These are phyloP conservation scores for Sinocyclocheilus rhinocerous DNA, from an alignment of 2,113 vertebrate genomes.

Conservation along the genomic window DNA sequence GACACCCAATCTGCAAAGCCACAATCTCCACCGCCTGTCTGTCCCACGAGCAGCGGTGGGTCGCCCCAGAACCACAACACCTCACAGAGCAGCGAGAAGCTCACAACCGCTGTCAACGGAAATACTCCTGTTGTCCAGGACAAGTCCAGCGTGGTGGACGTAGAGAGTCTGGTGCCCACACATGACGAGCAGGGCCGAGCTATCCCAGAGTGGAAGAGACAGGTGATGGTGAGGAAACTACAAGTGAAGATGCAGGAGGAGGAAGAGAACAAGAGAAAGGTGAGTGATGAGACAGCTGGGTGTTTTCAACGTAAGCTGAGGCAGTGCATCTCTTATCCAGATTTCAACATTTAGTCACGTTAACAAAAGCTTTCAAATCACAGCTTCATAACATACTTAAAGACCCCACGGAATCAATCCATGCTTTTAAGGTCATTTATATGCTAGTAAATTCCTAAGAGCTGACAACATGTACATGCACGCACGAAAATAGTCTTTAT, in stretches of 20 bases:
- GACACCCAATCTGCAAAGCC: conserved; percentile 61
- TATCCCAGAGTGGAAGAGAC: conserved; percentile 93
- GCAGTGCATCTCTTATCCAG: conserved; percentile 17
- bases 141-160: conserved; percentile 75
- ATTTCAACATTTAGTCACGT: neutral
- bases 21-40: conserved; percentile 56
- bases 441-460: neutral
- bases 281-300: conserved; percentile 61
- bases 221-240: conserved; percentile 94
- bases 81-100: conserved; percentile 72
- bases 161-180: conserved; percentile 86
- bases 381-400: neutral
- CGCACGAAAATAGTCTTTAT: too few species aligned
- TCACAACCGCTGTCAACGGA: conserved; percentile 80
- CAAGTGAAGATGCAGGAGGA: conserved; percentile 96
- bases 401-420: neutral
- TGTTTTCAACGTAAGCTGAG: conserved; percentile 30
- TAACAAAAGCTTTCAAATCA: neutral
- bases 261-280: conserved; percentile 90
- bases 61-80: conserved; percentile 62
- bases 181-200: conserved; percentile 89
- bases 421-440: neutral
- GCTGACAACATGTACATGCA: neutral
- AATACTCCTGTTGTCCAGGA: conserved; percentile 66
- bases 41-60: conserved; percentile 57